These are phyloP conservation scores for Brachyistius frenatus DNA, from an alignment of 2,113 vertebrate species.

Conservation along the genomic window DNA sequence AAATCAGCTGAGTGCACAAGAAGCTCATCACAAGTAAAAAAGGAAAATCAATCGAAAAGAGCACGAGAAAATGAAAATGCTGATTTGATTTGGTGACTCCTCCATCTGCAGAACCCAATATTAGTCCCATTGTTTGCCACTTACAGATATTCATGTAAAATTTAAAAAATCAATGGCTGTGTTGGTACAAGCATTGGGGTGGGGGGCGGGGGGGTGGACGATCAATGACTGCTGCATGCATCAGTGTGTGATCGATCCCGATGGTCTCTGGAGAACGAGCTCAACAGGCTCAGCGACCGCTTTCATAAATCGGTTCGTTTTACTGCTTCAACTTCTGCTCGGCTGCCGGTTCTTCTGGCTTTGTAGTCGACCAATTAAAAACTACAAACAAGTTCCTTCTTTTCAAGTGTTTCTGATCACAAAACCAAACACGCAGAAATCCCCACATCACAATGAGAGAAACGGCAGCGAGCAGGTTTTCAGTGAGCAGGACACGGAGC, in stretches of 20 bases:
- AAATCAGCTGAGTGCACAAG: neutral
- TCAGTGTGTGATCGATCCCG: slow-evolving; percentile 43
- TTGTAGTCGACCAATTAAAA: slow-evolving; percentile 67
- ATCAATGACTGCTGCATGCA: slow-evolving; percentile 45
- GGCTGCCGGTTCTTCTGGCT: neutral
- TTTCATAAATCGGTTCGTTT: slow-evolving; percentile 6
- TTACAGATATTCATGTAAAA: slow-evolving; percentile 36
- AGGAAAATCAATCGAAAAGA: slow-evolving; percentile 36
- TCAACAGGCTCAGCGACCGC: neutral
- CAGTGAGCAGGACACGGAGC: slow-evolving; percentile 35
- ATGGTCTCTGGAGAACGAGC: neutral
- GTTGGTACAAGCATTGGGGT: slow-evolving; percentile 8
- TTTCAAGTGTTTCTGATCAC: slow-evolving; percentile 17
- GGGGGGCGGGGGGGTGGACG: neutral
- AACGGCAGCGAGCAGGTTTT: slow-evolving; percentile 21
- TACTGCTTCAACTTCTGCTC: neutral
- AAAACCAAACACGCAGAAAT: neutral
- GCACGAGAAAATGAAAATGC: slow-evolving; percentile 3
- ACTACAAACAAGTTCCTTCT: slow-evolving; percentile 14
- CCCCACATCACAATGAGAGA: slow-evolving; percentile 24
- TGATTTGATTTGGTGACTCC: slow-evolving; percentile 18
- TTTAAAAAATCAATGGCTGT: slow-evolving; percentile 35
- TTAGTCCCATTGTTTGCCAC: slow-evolving; percentile 16
- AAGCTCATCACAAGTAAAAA: slow-evolving; percentile 21
- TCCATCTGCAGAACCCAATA: slow-evolving; percentile 31